These are phyloP conservation scores for Rhinoderma darwinii DNA, from an alignment of 2,113 vertebrate genomes.

Conservation along the genomic window DNA sequence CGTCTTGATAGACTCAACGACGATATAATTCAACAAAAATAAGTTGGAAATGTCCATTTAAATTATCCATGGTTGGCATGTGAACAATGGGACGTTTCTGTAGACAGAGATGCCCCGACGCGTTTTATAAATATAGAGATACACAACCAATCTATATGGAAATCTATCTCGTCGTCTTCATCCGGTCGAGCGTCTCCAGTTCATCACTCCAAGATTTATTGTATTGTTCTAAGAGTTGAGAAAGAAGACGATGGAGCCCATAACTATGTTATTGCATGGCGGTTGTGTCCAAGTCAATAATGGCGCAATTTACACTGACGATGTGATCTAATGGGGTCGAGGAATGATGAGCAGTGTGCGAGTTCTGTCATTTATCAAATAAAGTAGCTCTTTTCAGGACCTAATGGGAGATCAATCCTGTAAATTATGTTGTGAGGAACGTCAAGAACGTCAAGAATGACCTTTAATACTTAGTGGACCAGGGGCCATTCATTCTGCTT, in stretches of 20 bases:
- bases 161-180: neutral
- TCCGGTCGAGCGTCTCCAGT: neutral
- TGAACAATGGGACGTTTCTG: neutral
- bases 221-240: neutral
- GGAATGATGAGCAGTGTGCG: neutral
- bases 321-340: neutral
- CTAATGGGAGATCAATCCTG: neutral
- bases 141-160: slow-evolving; percentile 20
- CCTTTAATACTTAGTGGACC: neutral
- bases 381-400: neutral
- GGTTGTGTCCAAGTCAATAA: neutral
- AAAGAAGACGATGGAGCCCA: neutral
- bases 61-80: neutral
- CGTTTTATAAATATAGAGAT: neutral
- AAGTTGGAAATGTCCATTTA: neutral
- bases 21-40: neutral
- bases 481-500: neutral
- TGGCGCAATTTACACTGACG: neutral
- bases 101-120: neutral
- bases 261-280: neutral
- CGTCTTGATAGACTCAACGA: neutral
- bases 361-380: neutral
- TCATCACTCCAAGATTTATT: neutral
- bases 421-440: neutral
- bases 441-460: neutral